These are phyloP conservation scores for Emydocephalus ijimae DNA, from an alignment of 2,113 vertebrate genomes.

Conservation along the genomic window DNA sequence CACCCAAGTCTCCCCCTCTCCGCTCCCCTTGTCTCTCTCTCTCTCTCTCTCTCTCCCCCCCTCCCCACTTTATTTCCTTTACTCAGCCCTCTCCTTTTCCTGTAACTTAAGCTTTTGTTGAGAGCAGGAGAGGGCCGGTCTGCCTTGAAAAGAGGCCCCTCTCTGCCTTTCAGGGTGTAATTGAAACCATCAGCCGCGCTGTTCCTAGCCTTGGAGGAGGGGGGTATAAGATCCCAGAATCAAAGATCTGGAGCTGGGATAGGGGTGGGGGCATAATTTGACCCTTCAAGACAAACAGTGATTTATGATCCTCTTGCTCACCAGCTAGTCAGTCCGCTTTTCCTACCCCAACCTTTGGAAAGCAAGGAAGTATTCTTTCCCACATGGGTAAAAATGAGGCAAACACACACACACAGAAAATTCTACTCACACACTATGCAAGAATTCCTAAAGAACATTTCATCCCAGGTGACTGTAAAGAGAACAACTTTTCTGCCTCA, in stretches of 20 bases:
- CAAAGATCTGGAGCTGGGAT: slow-evolving; percentile 45
- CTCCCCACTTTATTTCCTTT: slow-evolving; percentile 39
- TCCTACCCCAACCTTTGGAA: slow-evolving; percentile 28
- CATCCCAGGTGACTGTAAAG: background rate
- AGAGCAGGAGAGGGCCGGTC: slow-evolving; percentile 65
- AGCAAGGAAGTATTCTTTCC: background rate
- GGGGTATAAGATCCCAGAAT: slow-evolving; percentile 61
- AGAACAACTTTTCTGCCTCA: background rate
- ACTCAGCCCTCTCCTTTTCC: slow-evolving; percentile 64
- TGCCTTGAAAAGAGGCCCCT: slow-evolving; percentile 71
- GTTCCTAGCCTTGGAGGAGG: slow-evolving; percentile 52
- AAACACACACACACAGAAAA: background rate
- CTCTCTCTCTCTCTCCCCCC: background rate
- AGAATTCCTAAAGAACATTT: background rate
- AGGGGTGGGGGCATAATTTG: slow-evolving; percentile 35
- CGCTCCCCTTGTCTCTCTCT: background rate
- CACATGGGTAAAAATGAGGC: background rate
- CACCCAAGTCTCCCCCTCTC: background rate
- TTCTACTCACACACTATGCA: background rate
- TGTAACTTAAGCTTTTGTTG: slow-evolving; percentile 75
- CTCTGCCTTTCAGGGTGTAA: slow-evolving; percentile 73
- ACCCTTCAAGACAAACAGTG: slow-evolving; percentile 58
- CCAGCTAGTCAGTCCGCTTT: slow-evolving; percentile 8
- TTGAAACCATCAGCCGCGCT: slow-evolving; percentile 70
- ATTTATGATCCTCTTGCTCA: slow-evolving; percentile 46